Conservation (phyloP, 2,797 vertebrate genomes). For the Sebastes paucispinis region DNA sequence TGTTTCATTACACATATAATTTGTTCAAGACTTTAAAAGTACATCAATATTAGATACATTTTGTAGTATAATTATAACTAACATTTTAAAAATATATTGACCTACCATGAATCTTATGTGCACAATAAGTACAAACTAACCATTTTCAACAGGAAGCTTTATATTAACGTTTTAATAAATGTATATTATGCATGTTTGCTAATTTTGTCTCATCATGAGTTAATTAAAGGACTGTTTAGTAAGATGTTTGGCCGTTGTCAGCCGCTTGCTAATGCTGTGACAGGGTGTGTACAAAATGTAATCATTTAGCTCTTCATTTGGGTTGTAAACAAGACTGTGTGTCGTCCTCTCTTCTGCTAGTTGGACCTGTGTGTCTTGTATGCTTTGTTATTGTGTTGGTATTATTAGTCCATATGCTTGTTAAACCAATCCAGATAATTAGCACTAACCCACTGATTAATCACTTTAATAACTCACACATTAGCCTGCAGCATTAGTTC, state of each 20-base stretch:
- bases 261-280: neutral
- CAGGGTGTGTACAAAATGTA: neutral
- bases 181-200: neutral
- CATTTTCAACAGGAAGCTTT: neutral
- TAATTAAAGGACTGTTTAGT: neutral
- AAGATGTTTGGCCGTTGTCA: neutral
- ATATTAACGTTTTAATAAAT: slow-evolving; percentile 26
- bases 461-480: neutral
- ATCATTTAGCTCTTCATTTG: neutral
- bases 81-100: neutral
- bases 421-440: neutral
- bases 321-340: neutral
- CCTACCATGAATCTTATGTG: neutral
- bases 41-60: neutral
- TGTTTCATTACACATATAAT: neutral
- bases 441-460: neutral
- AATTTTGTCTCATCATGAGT: neutral
- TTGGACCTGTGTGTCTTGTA: neutral
- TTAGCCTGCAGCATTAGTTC: neutral
- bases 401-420: neutral
- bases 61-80: neutral
- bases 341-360: neutral
- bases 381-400: neutral
- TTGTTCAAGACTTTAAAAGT: neutral
- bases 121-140: neutral